Conservation (phyloP, 2,113 vertebrate species). For the Chloebia gouldiae region DNA sequence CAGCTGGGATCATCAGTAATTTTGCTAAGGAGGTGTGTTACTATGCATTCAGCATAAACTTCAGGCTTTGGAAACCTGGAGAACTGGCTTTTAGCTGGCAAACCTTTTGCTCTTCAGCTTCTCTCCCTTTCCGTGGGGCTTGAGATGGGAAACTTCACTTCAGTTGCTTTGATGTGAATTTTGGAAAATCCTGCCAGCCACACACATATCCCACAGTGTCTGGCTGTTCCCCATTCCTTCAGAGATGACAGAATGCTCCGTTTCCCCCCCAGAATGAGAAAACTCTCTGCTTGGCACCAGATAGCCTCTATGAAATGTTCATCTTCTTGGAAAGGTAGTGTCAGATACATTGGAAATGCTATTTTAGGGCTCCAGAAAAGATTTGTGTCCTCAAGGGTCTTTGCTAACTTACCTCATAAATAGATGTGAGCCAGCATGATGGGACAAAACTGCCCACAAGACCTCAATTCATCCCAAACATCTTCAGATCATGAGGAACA, state of each 20-base stretch:
- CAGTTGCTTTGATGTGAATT: not conserved
- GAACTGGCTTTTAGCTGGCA: not conserved
- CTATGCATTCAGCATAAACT: not conserved
- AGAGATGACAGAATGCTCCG: not conserved
- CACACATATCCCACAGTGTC: not conserved
- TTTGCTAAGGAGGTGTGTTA: not conserved
- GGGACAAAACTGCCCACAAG: not conserved
- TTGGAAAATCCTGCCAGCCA: not conserved
- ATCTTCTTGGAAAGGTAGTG: not conserved
- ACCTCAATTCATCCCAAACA: not conserved
- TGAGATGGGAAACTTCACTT: not conserved
- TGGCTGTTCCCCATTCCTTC: not conserved
- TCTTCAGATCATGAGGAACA: not conserved
- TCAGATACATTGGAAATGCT: not conserved
- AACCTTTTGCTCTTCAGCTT: not conserved
- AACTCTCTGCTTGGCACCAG: not conserved
- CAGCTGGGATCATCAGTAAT: not conserved
- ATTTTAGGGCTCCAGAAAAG: not conserved
- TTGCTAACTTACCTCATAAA: not conserved
- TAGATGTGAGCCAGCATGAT: fast-evolving
- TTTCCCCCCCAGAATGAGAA: not conserved
- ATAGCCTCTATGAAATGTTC: not conserved
- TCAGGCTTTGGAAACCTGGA: not conserved
- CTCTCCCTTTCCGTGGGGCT: not conserved
- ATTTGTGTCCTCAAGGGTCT: not conserved